Evolutionary conservation across 2,888 invertebrate species (phyloP).

Genomic region (Eremobia ochroleuca): DNA sequence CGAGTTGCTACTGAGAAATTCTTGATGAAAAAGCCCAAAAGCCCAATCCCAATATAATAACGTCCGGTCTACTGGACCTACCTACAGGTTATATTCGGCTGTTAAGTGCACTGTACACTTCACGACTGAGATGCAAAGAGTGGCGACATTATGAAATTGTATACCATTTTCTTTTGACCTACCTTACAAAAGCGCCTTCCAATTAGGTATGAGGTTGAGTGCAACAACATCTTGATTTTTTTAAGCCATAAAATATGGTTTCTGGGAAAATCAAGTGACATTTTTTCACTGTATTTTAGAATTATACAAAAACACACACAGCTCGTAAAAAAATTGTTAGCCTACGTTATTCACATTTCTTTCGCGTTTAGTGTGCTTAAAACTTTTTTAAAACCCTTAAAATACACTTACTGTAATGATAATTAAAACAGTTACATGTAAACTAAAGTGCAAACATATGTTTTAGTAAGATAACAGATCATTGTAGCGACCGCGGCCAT

Average conservation of each 20-base stretch:
- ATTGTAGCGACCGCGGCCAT: slow-evolving; percentile 17
- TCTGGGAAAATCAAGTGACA: background rate
- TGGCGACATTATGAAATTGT: background rate
- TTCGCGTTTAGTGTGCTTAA: background rate
- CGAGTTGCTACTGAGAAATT: too few species aligned
- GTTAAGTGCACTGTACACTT: too few species aligned
- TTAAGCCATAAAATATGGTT: background rate
- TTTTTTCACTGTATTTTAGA: background rate
- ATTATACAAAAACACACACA: background rate
- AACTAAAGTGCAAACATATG: slow-evolving; percentile 46
- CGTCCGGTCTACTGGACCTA: too few species aligned
- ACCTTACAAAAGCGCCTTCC: background rate
- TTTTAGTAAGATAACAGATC: slow-evolving; percentile 25
- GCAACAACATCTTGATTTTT: background rate
- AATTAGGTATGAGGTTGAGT: background rate
- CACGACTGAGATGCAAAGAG: background rate
- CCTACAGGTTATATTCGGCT: too few species aligned
- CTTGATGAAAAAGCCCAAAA: too few species aligned
- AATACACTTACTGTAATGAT: slow-evolving; percentile 6
- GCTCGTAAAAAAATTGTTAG: too few species aligned
- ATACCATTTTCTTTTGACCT: background rate
- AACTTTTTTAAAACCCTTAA: slow-evolving; percentile 1
- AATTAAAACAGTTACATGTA: slow-evolving; percentile 35
- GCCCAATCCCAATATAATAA: too few species aligned
- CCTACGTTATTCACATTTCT: background rate